Evolutionary conservation across 2,113 vertebrate genomes (phyloP).

Genomic region (Cavia porcellus): DNA sequence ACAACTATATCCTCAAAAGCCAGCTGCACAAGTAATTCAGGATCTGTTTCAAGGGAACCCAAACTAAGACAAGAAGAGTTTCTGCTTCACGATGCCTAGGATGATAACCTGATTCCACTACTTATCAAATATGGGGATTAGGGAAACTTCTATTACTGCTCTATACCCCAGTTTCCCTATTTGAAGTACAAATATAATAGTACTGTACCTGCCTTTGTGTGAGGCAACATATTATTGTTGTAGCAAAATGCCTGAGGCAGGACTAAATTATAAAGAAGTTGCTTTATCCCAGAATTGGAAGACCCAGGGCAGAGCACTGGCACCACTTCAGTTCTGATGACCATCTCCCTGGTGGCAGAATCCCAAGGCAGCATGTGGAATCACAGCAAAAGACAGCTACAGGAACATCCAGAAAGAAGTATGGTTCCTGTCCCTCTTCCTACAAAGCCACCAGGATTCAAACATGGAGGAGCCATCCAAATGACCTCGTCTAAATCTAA

Average conservation of each 20-base stretch:
- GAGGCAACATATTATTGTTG: neutral
- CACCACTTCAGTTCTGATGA: neutral
- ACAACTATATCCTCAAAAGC: neutral
- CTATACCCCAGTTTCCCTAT: neutral
- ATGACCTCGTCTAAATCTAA: neutral
- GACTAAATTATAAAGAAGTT: neutral
- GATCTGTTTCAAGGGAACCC: neutral
- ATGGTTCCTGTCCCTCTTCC: neutral
- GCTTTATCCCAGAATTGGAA: too few species aligned
- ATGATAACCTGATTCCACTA: neutral
- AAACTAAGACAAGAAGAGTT: neutral
- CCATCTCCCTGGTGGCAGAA: neutral
- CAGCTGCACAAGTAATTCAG: neutral
- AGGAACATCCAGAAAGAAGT: neutral
- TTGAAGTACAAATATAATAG: neutral
- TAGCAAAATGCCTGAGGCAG: neutral
- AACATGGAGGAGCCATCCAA: neutral
- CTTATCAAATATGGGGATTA: neutral
- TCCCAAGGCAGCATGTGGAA: neutral
- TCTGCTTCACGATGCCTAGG: neutral
- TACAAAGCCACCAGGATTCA: neutral
- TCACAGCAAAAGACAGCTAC: neutral
- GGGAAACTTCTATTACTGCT: neutral
- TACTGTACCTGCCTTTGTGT: neutral
- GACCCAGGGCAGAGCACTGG: neutral